phyloP scores from a whole-genome alignment of 1,140 invertebrate genomes.

The Centruroides sculpturatus region DNA sequence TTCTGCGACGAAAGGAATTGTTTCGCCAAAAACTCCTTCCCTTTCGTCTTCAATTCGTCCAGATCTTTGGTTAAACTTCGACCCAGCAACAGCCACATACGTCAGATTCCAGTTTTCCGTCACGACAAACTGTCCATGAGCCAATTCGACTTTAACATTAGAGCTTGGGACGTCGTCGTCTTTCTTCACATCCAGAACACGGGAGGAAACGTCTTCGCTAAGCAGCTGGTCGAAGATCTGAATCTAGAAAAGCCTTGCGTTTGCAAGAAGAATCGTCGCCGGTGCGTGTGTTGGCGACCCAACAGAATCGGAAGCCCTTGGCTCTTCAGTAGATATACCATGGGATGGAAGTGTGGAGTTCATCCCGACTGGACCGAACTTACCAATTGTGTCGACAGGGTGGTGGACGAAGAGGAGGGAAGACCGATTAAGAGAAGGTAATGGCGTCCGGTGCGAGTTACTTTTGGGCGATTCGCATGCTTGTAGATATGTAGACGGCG shows the following conservation, averaged over 20 bases:
- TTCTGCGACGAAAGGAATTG: neutral
- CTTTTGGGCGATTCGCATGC: too few relatives aligned
- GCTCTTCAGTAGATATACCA: constrained; percentile 33
- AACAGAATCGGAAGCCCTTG: constrained; percentile 21
- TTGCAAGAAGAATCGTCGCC: constrained; percentile 12
- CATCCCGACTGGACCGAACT: constrained; percentile 35
- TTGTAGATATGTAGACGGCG: too few relatives aligned
- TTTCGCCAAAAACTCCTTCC: neutral
- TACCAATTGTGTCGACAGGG: constrained; percentile 27
- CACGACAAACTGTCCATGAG: too few relatives aligned
- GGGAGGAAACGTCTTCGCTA: constrained; percentile 31
- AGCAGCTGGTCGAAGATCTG: constrained; percentile 30
- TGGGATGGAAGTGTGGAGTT: constrained; percentile 34
- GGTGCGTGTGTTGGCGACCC: constrained; percentile 14
- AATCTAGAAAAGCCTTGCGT: constrained; percentile 16
- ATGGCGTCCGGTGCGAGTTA: too few relatives aligned
- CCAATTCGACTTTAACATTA: constrained; percentile 8
- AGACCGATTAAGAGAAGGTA: constrained; percentile 17
- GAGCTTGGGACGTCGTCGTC: constrained; percentile 28
- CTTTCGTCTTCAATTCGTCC: neutral
- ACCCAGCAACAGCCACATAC: neutral
- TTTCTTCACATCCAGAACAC: constrained; percentile 36
- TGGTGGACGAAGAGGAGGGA: constrained; percentile 27
- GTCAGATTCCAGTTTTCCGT: too few relatives aligned
- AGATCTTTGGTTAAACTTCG: neutral